A percentile compares a stretch with the other conserved stretches of the same genome.
These are phyloP conservation scores for Episyrphus balteatus DNA, from an alignment of 1,140 invertebrate species.

Conservation along the genomic window DNA sequence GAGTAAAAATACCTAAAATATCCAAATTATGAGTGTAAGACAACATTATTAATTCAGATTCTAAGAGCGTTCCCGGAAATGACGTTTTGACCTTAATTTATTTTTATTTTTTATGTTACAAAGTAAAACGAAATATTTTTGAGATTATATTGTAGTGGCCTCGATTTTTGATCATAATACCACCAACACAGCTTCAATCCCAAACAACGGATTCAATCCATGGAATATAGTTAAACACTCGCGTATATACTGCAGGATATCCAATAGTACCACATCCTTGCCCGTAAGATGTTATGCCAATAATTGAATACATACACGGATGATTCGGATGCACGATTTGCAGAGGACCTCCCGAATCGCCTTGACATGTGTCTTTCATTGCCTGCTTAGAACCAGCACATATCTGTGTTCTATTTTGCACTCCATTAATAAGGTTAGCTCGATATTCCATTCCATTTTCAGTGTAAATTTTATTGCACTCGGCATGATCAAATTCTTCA, in stretches of 20 bases:
- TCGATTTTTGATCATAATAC: too few relatives aligned
- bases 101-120: too few relatives aligned
- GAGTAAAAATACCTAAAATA: too few relatives aligned
- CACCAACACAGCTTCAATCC: too few relatives aligned
- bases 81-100: too few relatives aligned
- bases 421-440: too few relatives aligned
- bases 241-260: slow-evolving; percentile 25
- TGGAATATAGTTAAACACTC: slow-evolving; percentile 20
- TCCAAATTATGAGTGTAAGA: too few relatives aligned
- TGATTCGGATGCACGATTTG: slow-evolving; percentile 20
- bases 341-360: slow-evolving; percentile 27
- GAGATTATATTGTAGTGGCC: too few relatives aligned
- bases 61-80: too few relatives aligned
- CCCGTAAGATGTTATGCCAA: slow-evolving; percentile 26
- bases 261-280: slow-evolving; percentile 14
- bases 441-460: slow-evolving; percentile 6
- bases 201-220: slow-evolving; percentile 35
- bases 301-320: slow-evolving; percentile 20
- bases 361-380: slow-evolving; percentile 37
- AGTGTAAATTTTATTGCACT: slow-evolving; percentile 14
- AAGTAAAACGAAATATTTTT: too few relatives aligned
- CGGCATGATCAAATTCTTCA: slow-evolving; percentile 20
- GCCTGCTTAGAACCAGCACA: slow-evolving; percentile 49
- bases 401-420: slow-evolving; percentile 37
- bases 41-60: too few relatives aligned